Conservation (phyloP, 1,140 invertebrate genomes). For the Anastrepha ludens region DNA sequence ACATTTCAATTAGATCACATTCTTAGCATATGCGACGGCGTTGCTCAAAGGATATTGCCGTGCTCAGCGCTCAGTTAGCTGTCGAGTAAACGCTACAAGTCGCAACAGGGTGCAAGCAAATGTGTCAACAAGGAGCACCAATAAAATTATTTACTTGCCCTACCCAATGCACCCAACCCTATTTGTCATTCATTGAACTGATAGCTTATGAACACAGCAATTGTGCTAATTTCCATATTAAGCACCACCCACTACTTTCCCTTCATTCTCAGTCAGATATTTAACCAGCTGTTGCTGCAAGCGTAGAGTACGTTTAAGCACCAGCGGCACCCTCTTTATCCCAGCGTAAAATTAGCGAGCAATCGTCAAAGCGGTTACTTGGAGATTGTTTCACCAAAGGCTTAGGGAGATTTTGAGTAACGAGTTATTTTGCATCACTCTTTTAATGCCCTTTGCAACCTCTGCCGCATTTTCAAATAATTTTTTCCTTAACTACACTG, state of each 20-base stretch:
- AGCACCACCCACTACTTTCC: neutral
- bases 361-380: too few species aligned
- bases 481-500: too few species aligned
- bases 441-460: too few species aligned
- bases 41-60: neutral
- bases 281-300: neutral
- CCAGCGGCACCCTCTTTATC: neutral
- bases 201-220: neutral
- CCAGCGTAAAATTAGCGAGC: too few species aligned
- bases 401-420: too few species aligned
- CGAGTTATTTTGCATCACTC: too few species aligned
- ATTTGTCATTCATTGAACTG: neutral
- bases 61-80: neutral
- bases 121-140: neutral
- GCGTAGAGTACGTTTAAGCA: too few species aligned
- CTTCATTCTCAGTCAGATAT: neutral
- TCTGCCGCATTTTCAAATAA: too few species aligned
- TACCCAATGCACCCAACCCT: neutral
- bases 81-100: neutral
- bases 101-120: neutral
- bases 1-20: too few species aligned
- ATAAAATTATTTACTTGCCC: constrained; percentile 17
- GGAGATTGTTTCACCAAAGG: too few species aligned
- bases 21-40: neutral
- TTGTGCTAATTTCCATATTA: neutral